Evolutionary conservation across 2,888 invertebrate genomes (phyloP).

Genomic region (Pantelozetes paolii): DNA sequence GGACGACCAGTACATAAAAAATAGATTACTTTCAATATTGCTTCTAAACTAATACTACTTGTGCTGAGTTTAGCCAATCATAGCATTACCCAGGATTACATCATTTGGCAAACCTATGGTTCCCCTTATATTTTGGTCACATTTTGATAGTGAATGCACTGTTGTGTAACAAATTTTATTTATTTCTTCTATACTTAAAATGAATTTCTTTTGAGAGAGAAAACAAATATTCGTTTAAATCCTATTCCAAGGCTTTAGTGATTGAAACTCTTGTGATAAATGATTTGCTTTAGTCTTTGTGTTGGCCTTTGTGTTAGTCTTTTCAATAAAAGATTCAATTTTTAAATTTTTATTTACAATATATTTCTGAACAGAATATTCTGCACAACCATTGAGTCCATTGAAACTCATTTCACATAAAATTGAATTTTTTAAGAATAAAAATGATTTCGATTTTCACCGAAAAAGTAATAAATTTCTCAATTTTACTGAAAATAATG

Average conservation of each 20-base stretch:
- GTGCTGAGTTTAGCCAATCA: no score
- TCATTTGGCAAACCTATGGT: not conserved
- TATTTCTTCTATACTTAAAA: constrained; percentile 15
- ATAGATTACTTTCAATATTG: no score
- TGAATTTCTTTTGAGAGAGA: not conserved
- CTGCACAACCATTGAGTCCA: constrained; percentile 9
- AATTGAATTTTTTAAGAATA: constrained; percentile 1
- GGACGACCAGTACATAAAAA: no score
- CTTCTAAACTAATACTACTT: no score
- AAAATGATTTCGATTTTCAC: not conserved
- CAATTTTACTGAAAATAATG: not conserved
- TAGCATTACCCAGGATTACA: not conserved
- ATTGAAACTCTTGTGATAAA: constrained; percentile 33
- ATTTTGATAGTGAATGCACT: constrained; percentile 10
- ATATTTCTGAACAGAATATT: not conserved
- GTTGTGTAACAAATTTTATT: constrained; percentile 31
- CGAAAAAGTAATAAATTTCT: constrained; percentile 16
- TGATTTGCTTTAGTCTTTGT: constrained; percentile 20
- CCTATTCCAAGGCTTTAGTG: not conserved
- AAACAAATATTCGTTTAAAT: constrained; percentile 18
- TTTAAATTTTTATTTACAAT: constrained; percentile 25
- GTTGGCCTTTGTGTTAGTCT: constrained; percentile 6
- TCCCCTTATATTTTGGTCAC: not conserved
- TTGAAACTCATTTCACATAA: not conserved
- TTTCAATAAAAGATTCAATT: constrained; percentile 26